Conservation (phyloP, 1,140 invertebrate genomes). For the Hyposmocoma kahamanoa region DNA sequence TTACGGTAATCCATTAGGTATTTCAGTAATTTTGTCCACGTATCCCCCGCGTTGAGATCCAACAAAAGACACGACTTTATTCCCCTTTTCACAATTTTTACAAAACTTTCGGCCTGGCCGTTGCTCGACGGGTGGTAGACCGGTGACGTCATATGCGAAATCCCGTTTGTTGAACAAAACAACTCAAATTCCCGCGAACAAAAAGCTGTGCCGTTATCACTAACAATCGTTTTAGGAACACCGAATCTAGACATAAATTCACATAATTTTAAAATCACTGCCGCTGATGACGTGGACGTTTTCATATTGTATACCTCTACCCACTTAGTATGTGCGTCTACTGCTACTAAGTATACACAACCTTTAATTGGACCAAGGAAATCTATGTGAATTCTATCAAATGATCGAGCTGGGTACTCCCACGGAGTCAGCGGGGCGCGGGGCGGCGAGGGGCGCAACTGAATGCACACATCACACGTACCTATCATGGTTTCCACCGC, state of each 20-base stretch:
- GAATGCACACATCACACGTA: slow-evolving; percentile 3
- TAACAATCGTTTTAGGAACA: neutral
- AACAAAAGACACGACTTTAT: neutral
- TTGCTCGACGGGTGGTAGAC: slow-evolving; percentile 9
- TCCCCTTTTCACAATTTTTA: slow-evolving; percentile 8
- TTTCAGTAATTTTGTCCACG: neutral
- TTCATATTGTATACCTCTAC: slow-evolving; percentile 15
- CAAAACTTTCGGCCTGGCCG: slow-evolving; percentile 8
- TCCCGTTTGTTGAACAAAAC: slow-evolving; percentile 8
- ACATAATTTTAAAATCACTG: slow-evolving; percentile 12
- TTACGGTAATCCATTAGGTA: slow-evolving; percentile 8
- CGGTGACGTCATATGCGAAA: slow-evolving; percentile 9
- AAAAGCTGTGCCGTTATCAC: slow-evolving; percentile 9
- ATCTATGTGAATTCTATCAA: slow-evolving; percentile 5
- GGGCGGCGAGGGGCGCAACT: slow-evolving; percentile 5
- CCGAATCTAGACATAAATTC: slow-evolving; percentile 8
- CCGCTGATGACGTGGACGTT: neutral
- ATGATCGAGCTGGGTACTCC: neutral
- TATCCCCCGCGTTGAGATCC: neutral
- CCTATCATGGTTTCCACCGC: neutral
- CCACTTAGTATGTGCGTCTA: slow-evolving; percentile 25
- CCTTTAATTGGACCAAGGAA: slow-evolving; percentile 4
- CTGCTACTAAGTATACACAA: neutral
- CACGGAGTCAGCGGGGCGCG: slow-evolving; percentile 4
- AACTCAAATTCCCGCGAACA: slow-evolving; percentile 1